Evolutionary conservation across 2,888 invertebrate species (phyloP).

Genomic region (Ptychoptera albimana): DNA sequence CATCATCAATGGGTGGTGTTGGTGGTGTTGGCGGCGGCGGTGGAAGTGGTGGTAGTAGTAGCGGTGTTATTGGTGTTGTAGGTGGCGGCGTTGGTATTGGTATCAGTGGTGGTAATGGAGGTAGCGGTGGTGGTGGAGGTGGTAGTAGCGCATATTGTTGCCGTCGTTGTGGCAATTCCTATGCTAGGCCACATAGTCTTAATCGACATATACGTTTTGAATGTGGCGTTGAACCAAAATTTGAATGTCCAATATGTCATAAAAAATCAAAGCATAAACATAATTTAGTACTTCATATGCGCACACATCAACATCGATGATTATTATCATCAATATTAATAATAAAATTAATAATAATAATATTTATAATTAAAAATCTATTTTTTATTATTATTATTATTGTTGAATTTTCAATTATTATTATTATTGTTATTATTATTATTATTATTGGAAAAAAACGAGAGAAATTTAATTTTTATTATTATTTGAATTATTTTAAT

Average conservation of each 20-base stretch:
- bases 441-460: too few species aligned
- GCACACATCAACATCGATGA: constrained; percentile 34
- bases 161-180: constrained; percentile 39
- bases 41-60: neutral
- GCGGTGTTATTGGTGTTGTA: constrained; percentile 1
- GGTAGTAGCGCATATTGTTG: constrained; percentile 32
- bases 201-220: constrained; percentile 42
- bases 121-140: constrained; percentile 16
- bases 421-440: too few species aligned
- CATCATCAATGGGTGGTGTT: constrained; percentile 1
- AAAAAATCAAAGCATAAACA: constrained; percentile 37
- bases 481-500: too few species aligned
- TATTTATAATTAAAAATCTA: too few species aligned
- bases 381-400: too few species aligned
- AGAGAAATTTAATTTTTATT: too few species aligned
- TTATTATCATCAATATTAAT: constrained; percentile 12
- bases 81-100: neutral
- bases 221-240: constrained; percentile 42
- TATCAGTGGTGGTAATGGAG: constrained; percentile 13
- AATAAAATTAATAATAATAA: neutral
- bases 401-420: too few species aligned
- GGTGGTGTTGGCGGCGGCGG: constrained; percentile 8
- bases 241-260: constrained; percentile 43
- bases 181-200: constrained; percentile 37
- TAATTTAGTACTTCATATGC: constrained; percentile 32